Conservation (phyloP, 2,888 invertebrate species). For the Conops quadrifasciatus region DNA sequence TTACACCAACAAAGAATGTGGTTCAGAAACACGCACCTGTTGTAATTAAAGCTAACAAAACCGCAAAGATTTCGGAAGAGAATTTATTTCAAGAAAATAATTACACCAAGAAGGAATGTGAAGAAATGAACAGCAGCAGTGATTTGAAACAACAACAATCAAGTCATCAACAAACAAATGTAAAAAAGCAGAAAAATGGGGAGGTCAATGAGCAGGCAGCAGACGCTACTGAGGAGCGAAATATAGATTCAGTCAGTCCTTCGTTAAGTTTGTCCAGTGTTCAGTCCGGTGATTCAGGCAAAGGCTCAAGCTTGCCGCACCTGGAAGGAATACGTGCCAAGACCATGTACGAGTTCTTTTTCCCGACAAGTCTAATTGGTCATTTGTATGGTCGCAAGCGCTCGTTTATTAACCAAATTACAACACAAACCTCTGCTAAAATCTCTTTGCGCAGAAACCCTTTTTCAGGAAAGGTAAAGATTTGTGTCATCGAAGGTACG, state of each 20-base stretch:
- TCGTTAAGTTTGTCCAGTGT: conserved; percentile 69
- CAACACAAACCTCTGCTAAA: conserved; percentile 79
- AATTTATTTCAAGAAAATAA: conserved; percentile 62
- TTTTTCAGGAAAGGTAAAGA: conserved; percentile 76
- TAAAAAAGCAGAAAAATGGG: conserved; percentile 26
- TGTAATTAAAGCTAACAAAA: conserved; percentile 60
- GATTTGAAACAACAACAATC: conserved; percentile 45
- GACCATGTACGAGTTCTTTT: conserved; percentile 71
- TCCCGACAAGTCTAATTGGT: conserved; percentile 81
- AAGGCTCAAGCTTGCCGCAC: conserved; percentile 62
- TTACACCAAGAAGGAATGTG: conserved; percentile 57
- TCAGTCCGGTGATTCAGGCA: conserved; percentile 64
- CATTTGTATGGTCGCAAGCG: conserved; percentile 87
- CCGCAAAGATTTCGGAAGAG: conserved; percentile 64
- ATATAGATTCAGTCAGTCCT: conserved; percentile 69
- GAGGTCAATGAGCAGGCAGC: conserved; percentile 14
- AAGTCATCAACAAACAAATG: conserved; percentile 13
- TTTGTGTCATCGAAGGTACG: conserved; percentile 85
- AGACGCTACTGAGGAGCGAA: conserved; percentile 53
- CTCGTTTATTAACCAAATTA: conserved; percentile 81
- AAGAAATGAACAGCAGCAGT: conserved; percentile 50
- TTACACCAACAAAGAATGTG: conserved; percentile 53
- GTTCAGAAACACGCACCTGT: conserved; percentile 58
- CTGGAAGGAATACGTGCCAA: conserved; percentile 58
- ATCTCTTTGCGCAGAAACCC: conserved; percentile 80